Evolutionary conservation across 2,888 invertebrate species (phyloP), one percentile per base, ranked within the genome.

Genomic region (Perizoma flavofasciatum): DNA sequence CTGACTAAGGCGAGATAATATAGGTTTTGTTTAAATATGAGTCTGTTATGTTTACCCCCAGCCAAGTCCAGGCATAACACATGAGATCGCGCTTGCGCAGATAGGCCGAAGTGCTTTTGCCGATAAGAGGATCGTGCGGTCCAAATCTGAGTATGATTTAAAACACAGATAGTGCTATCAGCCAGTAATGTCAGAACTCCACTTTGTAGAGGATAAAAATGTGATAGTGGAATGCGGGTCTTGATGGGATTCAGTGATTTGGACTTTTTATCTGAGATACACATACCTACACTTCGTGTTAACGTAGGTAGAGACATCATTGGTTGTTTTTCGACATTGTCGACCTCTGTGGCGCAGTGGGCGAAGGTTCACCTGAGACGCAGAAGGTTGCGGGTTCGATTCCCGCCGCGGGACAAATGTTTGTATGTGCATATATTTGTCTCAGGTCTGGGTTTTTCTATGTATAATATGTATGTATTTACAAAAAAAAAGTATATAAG

Each of bases 101-200:
- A 71, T 71, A 71, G 57, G 41, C 37, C 63, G 43, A 61, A 72
- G 72, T 72, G 72, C 72, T 72, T 72, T 72, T 64, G 44, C 43
- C 54, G 71, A 71, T 71, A 71, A 71, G 53, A 6, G 50, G 48
- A 59, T 67, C 69, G 69, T 68, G 71, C 66, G 59, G 63, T 63
- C 66, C 61, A 67, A 71, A 70, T 69, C 71, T 64, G 68, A 66
- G 70, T 71, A 71, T 71, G 71, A 71, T 70, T 70, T 71, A 70
- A 70, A 64, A 59, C 65, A 8, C 35, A 61, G 63, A 58, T 61
- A 50, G 53, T 46, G 35, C 22, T 67, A 69, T 69, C 67, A 46
- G 49, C 44, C 37, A 50, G 49, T 54, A 59, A 65, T 59, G 67
- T 65, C 65, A 60, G 57, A 61, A 54, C 61, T 63, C 65, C 69